Evolutionary conservation across 2,888 invertebrate species (phyloP).

Genomic region (Trisateles emortualis): DNA sequence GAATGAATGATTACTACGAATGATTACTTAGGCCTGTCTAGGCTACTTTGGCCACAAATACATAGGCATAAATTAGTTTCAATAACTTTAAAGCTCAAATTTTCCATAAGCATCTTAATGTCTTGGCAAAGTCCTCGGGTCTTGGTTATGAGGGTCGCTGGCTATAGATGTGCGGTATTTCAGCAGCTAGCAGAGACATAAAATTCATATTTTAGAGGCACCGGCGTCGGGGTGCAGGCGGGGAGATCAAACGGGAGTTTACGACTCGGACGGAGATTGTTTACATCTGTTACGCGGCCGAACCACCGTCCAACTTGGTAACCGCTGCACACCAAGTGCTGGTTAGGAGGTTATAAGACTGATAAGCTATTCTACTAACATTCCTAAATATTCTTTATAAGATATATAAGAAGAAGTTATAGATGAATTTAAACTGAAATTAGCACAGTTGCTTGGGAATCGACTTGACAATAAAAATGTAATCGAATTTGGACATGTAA

Average conservation of each 20-base stretch:
- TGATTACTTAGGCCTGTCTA: no score
- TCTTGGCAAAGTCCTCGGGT: conserved; percentile 41
- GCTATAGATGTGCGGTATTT: conserved; percentile 77
- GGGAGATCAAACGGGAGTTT: conserved; percentile 85
- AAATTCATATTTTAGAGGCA: conserved; percentile 85
- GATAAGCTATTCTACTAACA: conserved; percentile 50
- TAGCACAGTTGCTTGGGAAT: background rate
- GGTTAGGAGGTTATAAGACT: conserved; percentile 54
- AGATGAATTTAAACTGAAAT: background rate
- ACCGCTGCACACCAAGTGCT: conserved; percentile 74
- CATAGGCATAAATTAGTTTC: conserved; percentile 21
- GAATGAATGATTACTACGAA: no score
- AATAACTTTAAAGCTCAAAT: conserved; percentile 37
- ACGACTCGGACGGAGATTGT: conserved; percentile 83
- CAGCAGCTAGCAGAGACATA: conserved; percentile 80
- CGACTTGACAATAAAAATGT: conserved; percentile 14
- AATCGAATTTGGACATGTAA: conserved; percentile 27
- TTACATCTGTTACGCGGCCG: conserved; percentile 84
- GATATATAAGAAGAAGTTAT: background rate
- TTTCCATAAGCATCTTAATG: conserved; percentile 40
- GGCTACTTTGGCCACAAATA: background rate
- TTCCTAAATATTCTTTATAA: conserved; percentile 33
- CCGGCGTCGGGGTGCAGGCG: conserved; percentile 61
- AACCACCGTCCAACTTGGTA: conserved; percentile 80
- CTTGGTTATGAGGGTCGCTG: conserved; percentile 76